Percentiles rank a stretch among this genome's conserved stretches.
These are phyloP conservation scores for Aphelocoma coerulescens DNA, from an alignment of 2,113 vertebrate species.

Conservation along the genomic window DNA sequence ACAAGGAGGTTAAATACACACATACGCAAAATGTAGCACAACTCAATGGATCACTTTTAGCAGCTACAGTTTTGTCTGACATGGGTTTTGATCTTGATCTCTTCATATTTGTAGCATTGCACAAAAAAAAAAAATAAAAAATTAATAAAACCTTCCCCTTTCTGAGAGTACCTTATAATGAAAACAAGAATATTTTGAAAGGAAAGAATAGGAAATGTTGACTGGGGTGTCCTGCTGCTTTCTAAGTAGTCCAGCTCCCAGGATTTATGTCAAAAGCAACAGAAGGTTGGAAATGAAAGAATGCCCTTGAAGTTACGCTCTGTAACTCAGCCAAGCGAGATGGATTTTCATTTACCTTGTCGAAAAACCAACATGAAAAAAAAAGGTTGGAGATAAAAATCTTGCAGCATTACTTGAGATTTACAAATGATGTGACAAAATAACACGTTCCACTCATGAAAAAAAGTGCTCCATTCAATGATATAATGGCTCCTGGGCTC, in stretches of 20 bases:
- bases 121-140: neutral
- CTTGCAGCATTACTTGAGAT: neutral
- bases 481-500: neutral
- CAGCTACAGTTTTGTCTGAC: neutral
- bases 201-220: constrained; percentile 62
- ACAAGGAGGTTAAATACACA: constrained; percentile 57
- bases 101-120: neutral
- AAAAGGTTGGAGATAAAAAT: constrained; percentile 34
- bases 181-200: constrained; percentile 67
- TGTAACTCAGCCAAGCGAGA: constrained; percentile 6
- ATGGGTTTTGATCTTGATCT: constrained; percentile 13
- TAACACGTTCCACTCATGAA: neutral
- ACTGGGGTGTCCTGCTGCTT: constrained; percentile 55
- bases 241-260: constrained; percentile 55
- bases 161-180: constrained; percentile 34
- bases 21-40: neutral
- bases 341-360: constrained; percentile 53
- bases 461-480: neutral
- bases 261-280: constrained; percentile 64
- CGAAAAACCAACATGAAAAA: constrained; percentile 18
- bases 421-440: constrained; percentile 48
- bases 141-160: constrained; percentile 43
- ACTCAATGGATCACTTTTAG: constrained; percentile 28
- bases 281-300: constrained; percentile 51
- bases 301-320: constrained; percentile 41